These are phyloP conservation scores for Darevskia mixta DNA, from an alignment of 2,797 vertebrate species.

Conservation along the genomic window DNA sequence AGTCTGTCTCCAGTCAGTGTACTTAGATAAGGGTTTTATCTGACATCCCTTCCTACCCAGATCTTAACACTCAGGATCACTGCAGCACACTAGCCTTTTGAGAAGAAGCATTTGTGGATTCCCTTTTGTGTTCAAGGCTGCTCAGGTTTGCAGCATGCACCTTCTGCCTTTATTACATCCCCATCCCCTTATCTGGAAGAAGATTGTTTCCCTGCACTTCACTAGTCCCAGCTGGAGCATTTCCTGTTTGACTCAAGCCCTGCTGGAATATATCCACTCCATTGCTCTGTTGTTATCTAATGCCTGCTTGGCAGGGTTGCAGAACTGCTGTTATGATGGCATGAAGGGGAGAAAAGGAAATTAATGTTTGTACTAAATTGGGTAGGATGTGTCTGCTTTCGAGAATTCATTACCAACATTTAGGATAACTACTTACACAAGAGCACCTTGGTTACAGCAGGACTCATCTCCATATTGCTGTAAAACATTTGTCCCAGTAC, in stretches of 20 bases:
- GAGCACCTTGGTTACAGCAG: not conserved
- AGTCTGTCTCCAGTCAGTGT: not conserved
- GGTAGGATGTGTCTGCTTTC: not conserved
- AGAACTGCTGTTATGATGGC: not conserved
- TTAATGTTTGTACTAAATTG: not conserved
- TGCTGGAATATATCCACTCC: not conserved
- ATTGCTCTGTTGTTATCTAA: constrained; percentile 1
- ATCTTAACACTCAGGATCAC: not conserved
- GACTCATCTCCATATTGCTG: not conserved
- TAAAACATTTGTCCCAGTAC: not conserved
- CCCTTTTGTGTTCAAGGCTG: not conserved
- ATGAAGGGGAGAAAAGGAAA: not conserved
- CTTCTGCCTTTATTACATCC: not conserved
- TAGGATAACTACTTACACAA: not conserved
- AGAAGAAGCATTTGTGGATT: not conserved
- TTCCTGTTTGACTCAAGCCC: constrained; percentile 15
- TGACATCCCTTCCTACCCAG: not conserved
- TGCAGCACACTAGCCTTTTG: not conserved
- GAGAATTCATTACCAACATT: not conserved
- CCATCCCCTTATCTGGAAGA: not conserved
- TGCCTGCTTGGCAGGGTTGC: not conserved
- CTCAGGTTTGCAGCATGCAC: not conserved
- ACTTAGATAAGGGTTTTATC: not conserved
- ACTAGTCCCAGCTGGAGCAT: constrained; percentile 13
- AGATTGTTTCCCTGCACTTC: not conserved